These are phyloP conservation scores for Cryptops parisi DNA, from an alignment of 2,888 invertebrate species.

Conservation along the genomic window DNA sequence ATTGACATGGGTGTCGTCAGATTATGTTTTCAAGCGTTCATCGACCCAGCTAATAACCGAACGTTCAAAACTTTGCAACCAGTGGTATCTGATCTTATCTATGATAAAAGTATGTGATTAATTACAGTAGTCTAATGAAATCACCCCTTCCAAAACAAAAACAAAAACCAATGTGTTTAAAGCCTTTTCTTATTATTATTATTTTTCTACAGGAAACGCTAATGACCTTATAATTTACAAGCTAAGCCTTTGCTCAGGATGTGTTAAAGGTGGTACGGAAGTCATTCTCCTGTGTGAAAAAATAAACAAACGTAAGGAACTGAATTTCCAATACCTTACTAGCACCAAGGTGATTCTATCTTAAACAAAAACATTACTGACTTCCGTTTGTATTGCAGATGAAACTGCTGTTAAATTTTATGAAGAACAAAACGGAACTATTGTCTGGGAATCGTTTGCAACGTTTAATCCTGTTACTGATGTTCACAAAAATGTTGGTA, in stretches of 20 bases:
- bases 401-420: slow-evolving; percentile 82
- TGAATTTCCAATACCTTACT: no score
- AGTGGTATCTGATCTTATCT: slow-evolving; percentile 80
- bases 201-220: slow-evolving; percentile 66
- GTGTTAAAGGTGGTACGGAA: slow-evolving; percentile 70
- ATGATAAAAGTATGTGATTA: slow-evolving; percentile 61
- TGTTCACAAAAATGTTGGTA: slow-evolving; percentile 84
- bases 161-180: neutral
- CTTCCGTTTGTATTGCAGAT: slow-evolving; percentile 39
- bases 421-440: slow-evolving; percentile 53
- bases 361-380: no score
- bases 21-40: slow-evolving; percentile 90
- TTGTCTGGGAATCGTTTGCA: slow-evolving; percentile 69
- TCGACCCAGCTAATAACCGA: slow-evolving; percentile 50
- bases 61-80: slow-evolving; percentile 57
- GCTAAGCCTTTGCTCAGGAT: slow-evolving; percentile 69
- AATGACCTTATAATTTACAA: slow-evolving; percentile 80
- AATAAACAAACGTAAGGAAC: slow-evolving; percentile 48
- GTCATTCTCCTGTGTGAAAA: slow-evolving; percentile 92
- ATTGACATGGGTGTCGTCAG: slow-evolving; percentile 89
- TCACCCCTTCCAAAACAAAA: neutral
- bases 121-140: neutral
- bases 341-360: no score
- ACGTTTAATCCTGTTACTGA: slow-evolving; percentile 71
- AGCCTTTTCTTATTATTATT: no score